Conservation (phyloP, 2,797 vertebrate genomes). For the Huso huso region DNA sequence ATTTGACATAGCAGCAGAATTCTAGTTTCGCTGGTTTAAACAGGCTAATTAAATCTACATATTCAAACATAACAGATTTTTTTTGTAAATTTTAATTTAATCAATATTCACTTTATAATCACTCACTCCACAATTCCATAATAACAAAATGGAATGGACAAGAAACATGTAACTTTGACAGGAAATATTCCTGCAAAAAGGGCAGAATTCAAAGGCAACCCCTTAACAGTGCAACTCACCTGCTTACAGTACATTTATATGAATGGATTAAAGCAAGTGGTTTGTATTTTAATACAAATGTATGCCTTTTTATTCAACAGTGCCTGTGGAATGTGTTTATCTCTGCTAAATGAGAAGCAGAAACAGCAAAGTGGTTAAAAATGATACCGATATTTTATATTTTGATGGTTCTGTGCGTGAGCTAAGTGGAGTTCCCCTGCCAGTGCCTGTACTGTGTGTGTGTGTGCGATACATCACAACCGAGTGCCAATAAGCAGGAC, state of each 20-base stretch:
- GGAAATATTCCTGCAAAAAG: too few relatives aligned
- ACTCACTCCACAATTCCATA: too few relatives aligned
- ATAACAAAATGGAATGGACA: too few relatives aligned
- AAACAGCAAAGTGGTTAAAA: constrained; percentile 6
- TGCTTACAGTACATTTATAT: not conserved
- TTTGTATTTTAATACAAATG: not conserved
- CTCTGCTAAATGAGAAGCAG: not conserved
- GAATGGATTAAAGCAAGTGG: not conserved
- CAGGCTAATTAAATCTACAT: too few relatives aligned
- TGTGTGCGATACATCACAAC: constrained; percentile 35
- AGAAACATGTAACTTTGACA: too few relatives aligned
- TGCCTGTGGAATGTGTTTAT: not conserved
- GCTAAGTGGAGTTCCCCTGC: constrained; percentile 30
- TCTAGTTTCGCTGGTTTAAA: too few relatives aligned
- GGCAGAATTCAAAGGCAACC: too few relatives aligned
- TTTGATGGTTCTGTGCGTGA: constrained; percentile 7
- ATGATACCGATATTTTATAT: constrained; percentile 9
- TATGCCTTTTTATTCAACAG: not conserved
- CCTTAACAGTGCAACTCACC: too few relatives aligned
- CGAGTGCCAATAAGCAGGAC: constrained; percentile 32
- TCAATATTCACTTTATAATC: too few relatives aligned
- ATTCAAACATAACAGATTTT: too few relatives aligned
- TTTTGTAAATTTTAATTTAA: too few relatives aligned
- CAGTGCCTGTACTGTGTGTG: constrained; percentile 29
- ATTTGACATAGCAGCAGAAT: too few relatives aligned